A percentile compares a stretch with the other conserved stretches of the same genome.
Conservation (phyloP, 2,797 vertebrate species). For the Psittacula echo region DNA sequence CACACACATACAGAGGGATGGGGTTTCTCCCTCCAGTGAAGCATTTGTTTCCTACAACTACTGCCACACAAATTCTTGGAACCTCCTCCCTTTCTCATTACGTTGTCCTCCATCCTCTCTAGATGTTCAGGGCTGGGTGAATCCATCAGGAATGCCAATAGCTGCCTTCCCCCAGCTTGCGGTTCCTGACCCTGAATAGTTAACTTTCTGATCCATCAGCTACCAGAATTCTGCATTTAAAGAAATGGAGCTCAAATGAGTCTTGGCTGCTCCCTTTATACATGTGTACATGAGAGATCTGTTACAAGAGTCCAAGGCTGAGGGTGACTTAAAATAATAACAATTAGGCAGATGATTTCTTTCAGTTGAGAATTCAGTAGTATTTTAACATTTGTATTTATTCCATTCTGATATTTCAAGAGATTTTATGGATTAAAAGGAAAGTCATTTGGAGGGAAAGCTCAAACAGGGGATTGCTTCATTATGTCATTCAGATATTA, state of each 20-base stretch:
- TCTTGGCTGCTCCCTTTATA: constrained; percentile 1
- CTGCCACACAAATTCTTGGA: background rate
- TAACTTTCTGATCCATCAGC: background rate
- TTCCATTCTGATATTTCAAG: background rate
- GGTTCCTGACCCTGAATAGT: background rate
- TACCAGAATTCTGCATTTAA: constrained; percentile 19
- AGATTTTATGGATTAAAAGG: background rate
- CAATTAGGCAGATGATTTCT: background rate
- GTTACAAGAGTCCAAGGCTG: background rate
- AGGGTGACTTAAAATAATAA: background rate
- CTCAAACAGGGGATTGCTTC: background rate
- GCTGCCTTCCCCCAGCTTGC: background rate
- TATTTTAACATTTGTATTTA: background rate
- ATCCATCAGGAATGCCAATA: background rate
- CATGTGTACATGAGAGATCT: accelerated
- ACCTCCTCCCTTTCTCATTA: background rate
- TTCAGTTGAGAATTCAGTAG: constrained; percentile 14
- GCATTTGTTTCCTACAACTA: background rate
- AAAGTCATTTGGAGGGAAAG: background rate
- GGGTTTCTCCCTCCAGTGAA: background rate
- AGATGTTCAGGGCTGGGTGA: background rate
- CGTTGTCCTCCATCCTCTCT: background rate
- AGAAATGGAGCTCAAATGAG: background rate
- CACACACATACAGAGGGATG: background rate
- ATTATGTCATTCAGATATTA: constrained; percentile 3